These are phyloP conservation scores for Leptinotarsa rubiginosa DNA, from an alignment of 2,888 invertebrate genomes.

Conservation along the genomic window DNA sequence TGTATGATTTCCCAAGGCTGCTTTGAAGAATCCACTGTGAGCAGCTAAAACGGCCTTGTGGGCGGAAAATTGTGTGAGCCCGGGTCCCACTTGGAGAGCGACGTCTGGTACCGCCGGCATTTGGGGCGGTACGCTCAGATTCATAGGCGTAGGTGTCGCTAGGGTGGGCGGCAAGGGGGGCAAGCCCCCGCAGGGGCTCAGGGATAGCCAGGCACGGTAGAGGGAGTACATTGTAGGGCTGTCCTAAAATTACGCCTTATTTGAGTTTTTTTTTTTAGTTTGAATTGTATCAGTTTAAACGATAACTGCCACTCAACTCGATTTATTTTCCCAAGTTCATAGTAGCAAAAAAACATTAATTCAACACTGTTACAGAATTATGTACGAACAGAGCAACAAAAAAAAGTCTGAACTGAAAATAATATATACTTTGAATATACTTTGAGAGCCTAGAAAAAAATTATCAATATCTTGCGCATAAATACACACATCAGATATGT, in stretches of 20 bases:
- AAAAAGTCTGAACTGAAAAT: too few relatives aligned
- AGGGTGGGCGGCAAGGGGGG: slow-evolving; percentile 46
- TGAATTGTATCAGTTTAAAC: too few relatives aligned
- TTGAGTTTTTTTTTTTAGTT: background rate
- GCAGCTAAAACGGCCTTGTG: slow-evolving; percentile 75
- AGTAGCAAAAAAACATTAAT: too few relatives aligned
- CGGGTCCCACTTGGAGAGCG: slow-evolving; percentile 73
- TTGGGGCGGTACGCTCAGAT: slow-evolving; percentile 50
- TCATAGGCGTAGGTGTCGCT: slow-evolving; percentile 51
- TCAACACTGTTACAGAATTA: too few relatives aligned
- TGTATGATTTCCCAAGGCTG: slow-evolving; percentile 68
- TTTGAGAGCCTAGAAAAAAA: too few relatives aligned
- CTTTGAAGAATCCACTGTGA: slow-evolving; percentile 80
- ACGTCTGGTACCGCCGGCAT: slow-evolving; percentile 69
- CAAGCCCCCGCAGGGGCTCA: slow-evolving; percentile 57
- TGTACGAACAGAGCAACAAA: too few relatives aligned
- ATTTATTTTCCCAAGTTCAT: too few relatives aligned
- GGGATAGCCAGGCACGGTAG: slow-evolving; percentile 66
- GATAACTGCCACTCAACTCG: too few relatives aligned
- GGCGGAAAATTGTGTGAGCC: slow-evolving; percentile 75
- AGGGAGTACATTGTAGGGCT: slow-evolving; percentile 63
- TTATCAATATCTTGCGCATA: too few relatives aligned
- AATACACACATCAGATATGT: too few relatives aligned
- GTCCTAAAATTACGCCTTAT: background rate
- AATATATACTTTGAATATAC: too few relatives aligned